Conservation (phyloP, 2,113 vertebrate species). For the Etheostoma cragini region DNA sequence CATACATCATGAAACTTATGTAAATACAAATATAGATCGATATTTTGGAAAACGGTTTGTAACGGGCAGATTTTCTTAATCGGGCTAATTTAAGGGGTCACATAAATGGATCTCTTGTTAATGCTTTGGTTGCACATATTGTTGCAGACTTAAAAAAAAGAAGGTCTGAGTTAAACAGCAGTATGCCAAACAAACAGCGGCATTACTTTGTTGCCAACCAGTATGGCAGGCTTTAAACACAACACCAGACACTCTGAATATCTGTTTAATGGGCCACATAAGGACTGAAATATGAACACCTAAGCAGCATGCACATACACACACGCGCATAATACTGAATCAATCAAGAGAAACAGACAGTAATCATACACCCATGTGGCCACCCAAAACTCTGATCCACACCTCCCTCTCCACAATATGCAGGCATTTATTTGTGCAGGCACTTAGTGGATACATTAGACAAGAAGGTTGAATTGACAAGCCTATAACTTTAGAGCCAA, state of each 20-base stretch:
- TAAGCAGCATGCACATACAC: conserved; percentile 32
- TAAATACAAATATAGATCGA: background rate
- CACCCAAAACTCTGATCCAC: conserved; percentile 60
- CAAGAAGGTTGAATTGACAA: conserved; percentile 78
- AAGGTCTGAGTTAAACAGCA: conserved; percentile 53
- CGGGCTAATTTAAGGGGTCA: conserved; percentile 1
- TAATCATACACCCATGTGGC: conserved; percentile 46
- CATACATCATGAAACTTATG: background rate
- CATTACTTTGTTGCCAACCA: conserved; percentile 38
- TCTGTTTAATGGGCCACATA: conserved; percentile 36
- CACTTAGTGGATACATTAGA: conserved; percentile 78
- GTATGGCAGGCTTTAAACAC: conserved; percentile 46
- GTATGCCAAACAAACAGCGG: conserved; percentile 54
- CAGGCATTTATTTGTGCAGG: conserved; percentile 54
- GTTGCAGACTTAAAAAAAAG: conserved; percentile 48
- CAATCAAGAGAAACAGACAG: conserved; percentile 52
- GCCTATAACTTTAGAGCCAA: conserved; percentile 79
- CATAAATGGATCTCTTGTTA: conserved; percentile 30
- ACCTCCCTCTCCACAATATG: conserved; percentile 44
- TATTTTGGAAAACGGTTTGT: conserved; percentile 14
- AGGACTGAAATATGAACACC: conserved; percentile 58
- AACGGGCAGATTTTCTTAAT: conserved; percentile 17
- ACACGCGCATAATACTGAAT: conserved; percentile 46
- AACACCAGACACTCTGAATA: conserved; percentile 39
- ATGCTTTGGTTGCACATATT: conserved; percentile 48